Evolutionary conservation across 2,113 vertebrate genomes (phyloP).

Genomic region (Ageneiosus marmoratus): DNA sequence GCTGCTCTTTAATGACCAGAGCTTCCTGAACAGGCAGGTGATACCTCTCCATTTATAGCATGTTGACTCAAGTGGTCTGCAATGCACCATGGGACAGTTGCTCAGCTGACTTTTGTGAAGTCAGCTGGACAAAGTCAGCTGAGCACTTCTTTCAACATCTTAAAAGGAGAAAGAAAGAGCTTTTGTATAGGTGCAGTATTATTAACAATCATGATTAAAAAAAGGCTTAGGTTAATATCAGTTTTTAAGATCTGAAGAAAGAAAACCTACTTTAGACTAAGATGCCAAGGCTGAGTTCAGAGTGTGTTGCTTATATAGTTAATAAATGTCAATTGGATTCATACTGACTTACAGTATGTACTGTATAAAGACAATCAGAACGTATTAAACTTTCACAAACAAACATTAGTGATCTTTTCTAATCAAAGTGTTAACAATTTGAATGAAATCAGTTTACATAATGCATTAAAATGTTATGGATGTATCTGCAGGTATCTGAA

Average conservation of each 20-base stretch:
- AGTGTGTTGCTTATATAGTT: conserved; percentile 10
- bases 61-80: conserved; percentile 23
- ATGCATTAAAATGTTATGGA: background rate
- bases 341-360: conserved; percentile 47
- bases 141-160: too few relatives aligned
- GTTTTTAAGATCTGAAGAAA: conserved; percentile 23
- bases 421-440: background rate
- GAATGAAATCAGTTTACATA: background rate
- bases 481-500: background rate
- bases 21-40: conserved; percentile 37
- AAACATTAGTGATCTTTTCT: conserved; percentile 51
- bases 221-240: background rate
- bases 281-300: conserved; percentile 24
- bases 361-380: conserved; percentile 46
- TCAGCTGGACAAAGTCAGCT: too few relatives aligned
- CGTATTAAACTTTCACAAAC: conserved; percentile 52
- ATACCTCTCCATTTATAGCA: conserved; percentile 47
- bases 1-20: conserved; percentile 41
- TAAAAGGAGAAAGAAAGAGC: background rate
- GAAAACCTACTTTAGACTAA: background rate
- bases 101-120: conserved; percentile 46
- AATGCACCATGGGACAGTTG: conserved; percentile 34
- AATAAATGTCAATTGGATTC: conserved; percentile 45
- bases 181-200: background rate
- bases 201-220: background rate